Conservation (phyloP, 1,140 invertebrate genomes). For the Helicorthomorpha holstii region DNA sequence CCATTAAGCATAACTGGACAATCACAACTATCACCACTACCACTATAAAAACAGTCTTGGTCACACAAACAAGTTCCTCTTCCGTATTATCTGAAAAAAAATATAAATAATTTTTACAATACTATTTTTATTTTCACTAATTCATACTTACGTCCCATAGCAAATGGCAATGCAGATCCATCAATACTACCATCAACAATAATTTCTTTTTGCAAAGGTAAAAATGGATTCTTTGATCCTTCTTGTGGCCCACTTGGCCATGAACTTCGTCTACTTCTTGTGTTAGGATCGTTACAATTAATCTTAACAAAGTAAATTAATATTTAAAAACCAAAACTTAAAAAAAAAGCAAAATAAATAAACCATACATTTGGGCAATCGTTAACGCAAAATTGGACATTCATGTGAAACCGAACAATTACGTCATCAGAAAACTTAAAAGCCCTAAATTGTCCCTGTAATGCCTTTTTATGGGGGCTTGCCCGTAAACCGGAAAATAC, state of each 20-base stretch:
- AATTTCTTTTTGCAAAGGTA: not conserved
- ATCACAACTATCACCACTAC: not conserved
- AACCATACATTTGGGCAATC: conserved; percentile 36
- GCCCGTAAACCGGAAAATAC: conserved; percentile 33
- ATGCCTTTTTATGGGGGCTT: conserved; percentile 21
- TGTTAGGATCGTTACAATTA: not conserved
- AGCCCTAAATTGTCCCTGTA: conserved; percentile 38
- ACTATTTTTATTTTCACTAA: not conserved
- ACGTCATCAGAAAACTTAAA: conserved; percentile 52
- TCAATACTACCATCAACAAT: not conserved
- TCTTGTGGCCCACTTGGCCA: not conserved
- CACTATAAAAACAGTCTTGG: not conserved
- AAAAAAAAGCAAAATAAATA: not conserved
- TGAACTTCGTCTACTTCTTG: not conserved
- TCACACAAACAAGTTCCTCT: not conserved
- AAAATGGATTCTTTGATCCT: not conserved
- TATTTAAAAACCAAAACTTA: not conserved
- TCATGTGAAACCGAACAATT: conserved; percentile 44
- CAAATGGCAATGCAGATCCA: not conserved
- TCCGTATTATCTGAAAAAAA: not conserved
- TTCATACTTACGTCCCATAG: no score
- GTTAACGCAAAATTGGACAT: conserved; percentile 45
- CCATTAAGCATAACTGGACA: not conserved
- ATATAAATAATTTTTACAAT: not conserved
- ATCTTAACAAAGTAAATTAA: not conserved